Conservation (phyloP, 2,797 vertebrate species). For the Ctenochaetus hawaiiensis region DNA sequence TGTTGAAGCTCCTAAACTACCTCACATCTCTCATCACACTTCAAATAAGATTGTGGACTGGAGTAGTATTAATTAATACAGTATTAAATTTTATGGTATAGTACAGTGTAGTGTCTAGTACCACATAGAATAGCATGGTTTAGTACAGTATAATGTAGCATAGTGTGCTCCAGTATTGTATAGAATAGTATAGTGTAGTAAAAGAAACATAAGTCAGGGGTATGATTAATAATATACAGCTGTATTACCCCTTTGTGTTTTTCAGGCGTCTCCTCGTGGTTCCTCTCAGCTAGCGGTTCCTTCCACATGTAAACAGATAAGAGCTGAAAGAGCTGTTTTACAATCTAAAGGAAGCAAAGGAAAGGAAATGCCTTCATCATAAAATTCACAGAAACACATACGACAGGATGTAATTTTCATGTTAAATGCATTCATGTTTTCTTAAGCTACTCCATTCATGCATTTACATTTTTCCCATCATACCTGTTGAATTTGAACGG, state of each 20-base stretch:
- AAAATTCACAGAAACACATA: not conserved
- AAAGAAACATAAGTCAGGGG: too few species aligned
- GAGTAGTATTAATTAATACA: too few species aligned
- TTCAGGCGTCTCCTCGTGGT: conserved; percentile 67
- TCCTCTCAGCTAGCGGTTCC: conserved; percentile 79
- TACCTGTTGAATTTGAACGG: conserved; percentile 84
- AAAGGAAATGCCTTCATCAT: conserved; percentile 1
- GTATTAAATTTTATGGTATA: too few species aligned
- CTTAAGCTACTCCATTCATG: not conserved
- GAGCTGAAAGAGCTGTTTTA: conserved; percentile 85
- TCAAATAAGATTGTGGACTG: too few species aligned
- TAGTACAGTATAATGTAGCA: too few species aligned
- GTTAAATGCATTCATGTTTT: not conserved
- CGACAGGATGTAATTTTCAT: not conserved
- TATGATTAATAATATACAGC: not conserved
- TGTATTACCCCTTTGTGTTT: conserved; percentile 74
- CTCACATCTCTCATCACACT: too few species aligned
- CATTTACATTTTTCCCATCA: conserved; percentile 12
- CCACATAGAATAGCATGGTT: too few species aligned
- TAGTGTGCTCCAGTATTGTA: too few species aligned
- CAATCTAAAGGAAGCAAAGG: conserved; percentile 76
- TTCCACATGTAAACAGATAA: conserved; percentile 89
- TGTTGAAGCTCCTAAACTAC: too few species aligned
- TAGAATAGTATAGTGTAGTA: too few species aligned
- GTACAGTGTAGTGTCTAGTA: too few species aligned